Conservation (phyloP, 2,888 invertebrate species). For the Heteromyza rotundicornis region DNA sequence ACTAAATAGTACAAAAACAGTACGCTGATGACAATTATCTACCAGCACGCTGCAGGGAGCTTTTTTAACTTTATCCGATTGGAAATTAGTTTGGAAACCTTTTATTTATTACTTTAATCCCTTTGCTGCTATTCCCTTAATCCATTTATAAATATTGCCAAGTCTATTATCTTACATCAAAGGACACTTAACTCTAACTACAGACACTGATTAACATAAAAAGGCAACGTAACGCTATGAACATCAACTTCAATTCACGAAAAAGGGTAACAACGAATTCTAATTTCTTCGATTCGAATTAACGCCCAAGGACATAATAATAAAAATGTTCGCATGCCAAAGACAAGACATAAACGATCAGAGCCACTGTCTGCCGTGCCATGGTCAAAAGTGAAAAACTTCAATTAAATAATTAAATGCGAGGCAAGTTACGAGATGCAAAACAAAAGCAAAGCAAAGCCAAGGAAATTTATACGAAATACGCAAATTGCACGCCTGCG, state of each 20-base stretch:
- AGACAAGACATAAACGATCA: neutral
- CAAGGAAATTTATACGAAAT: neutral
- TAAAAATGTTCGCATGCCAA: neutral
- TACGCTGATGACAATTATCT: too few relatives aligned
- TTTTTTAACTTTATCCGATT: too few relatives aligned
- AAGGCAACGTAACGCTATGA: neutral
- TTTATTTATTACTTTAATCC: too few relatives aligned
- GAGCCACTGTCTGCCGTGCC: neutral
- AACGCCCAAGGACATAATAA: neutral
- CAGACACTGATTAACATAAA: conserved; percentile 5
- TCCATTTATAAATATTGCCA: too few relatives aligned
- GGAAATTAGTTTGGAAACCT: too few relatives aligned
- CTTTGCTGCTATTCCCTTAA: too few relatives aligned
- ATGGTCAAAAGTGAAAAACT: neutral
- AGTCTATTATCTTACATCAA: neutral
- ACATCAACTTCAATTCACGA: neutral
- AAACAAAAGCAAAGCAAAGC: neutral
- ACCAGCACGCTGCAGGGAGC: too few relatives aligned
- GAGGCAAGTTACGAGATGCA: neutral
- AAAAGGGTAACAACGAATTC: neutral
- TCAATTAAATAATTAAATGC: conserved; percentile 2
- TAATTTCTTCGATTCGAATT: neutral
- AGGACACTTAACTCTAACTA: neutral
- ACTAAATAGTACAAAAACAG: too few relatives aligned
- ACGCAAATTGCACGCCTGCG: conserved; percentile 3